Evolutionary conservation across 2,888 invertebrate genomes (phyloP).

Genomic region (Orthosia incerta): DNA sequence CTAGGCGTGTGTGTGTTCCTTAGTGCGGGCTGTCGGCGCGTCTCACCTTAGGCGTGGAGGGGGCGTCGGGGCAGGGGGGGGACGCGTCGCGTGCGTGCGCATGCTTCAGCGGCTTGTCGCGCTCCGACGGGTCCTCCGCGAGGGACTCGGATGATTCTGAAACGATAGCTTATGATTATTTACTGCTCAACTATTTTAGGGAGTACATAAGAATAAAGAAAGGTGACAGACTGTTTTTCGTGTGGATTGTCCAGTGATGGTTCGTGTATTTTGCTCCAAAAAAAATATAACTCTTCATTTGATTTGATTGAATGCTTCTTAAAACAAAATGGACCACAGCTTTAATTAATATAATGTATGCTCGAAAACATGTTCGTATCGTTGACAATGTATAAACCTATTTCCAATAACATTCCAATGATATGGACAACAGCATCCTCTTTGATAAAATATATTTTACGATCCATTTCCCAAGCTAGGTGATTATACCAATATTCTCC

Average conservation of each 20-base stretch:
- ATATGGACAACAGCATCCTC: background rate
- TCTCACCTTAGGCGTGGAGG: conserved; percentile 92
- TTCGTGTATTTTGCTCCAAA: background rate
- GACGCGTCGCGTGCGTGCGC: conserved; percentile 86
- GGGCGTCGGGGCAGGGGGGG: conserved; percentile 92
- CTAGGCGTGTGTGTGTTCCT: conserved; percentile 10
- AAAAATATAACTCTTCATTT: background rate
- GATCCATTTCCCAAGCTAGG: background rate
- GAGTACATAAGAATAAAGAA: background rate
- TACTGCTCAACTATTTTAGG: background rate
- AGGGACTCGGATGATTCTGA: conserved; percentile 62
- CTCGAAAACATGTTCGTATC: no score
- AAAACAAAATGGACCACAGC: background rate
- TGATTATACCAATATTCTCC: background rate
- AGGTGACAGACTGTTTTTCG: conserved; percentile 1
- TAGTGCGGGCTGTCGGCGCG: conserved; percentile 37
- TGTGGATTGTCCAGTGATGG: conserved; percentile 9
- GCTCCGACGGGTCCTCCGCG: no score
- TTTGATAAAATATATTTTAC: background rate
- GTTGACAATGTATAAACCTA: background rate
- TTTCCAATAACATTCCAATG: background rate
- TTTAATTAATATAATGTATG: background rate
- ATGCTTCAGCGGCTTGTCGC: conserved; percentile 84
- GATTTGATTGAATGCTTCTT: background rate
- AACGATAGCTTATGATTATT: background rate